These are phyloP conservation scores for Herminia tarsipennalis DNA, from an alignment of 2,888 invertebrate species.

Conservation along the genomic window DNA sequence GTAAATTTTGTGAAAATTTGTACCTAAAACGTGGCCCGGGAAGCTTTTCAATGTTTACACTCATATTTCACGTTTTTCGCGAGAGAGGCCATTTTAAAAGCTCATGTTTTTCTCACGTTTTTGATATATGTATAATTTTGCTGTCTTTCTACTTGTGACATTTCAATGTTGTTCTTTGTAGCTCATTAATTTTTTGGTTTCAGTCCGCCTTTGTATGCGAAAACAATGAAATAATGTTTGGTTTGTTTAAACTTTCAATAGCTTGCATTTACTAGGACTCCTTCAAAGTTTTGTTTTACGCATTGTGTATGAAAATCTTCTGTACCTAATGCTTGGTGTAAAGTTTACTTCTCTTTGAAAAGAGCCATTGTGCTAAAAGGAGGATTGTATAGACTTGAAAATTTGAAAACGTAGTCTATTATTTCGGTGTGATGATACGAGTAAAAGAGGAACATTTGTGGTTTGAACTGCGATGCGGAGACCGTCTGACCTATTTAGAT, in stretches of 20 bases:
- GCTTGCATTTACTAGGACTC: too few relatives aligned
- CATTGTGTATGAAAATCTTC: too few relatives aligned
- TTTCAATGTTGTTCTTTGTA: constrained; percentile 10
- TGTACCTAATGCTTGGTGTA: too few relatives aligned
- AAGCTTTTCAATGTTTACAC: constrained; percentile 54
- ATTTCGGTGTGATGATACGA: too few relatives aligned
- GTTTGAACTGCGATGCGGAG: neutral
- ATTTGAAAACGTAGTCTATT: too few relatives aligned
- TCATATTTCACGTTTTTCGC: constrained; percentile 51
- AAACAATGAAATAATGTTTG: too few relatives aligned
- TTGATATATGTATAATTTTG: constrained; percentile 48
- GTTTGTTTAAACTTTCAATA: too few relatives aligned
- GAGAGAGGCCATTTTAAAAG: constrained; percentile 46
- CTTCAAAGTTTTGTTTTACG: too few relatives aligned
- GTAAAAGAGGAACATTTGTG: neutral
- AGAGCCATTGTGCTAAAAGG: too few relatives aligned
- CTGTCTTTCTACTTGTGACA: constrained; percentile 18
- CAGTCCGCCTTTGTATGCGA: too few relatives aligned
- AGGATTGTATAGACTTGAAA: too few relatives aligned
- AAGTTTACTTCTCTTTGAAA: too few relatives aligned
- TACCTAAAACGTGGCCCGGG: constrained; percentile 35
- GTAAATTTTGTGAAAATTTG: constrained; percentile 44
- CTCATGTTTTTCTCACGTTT: constrained; percentile 42
- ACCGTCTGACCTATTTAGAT: neutral
- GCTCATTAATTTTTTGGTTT: neutral